Evolutionary conservation across 2,797 vertebrate genomes (phyloP).

Genomic region (Phoeniculus purpureus): DNA sequence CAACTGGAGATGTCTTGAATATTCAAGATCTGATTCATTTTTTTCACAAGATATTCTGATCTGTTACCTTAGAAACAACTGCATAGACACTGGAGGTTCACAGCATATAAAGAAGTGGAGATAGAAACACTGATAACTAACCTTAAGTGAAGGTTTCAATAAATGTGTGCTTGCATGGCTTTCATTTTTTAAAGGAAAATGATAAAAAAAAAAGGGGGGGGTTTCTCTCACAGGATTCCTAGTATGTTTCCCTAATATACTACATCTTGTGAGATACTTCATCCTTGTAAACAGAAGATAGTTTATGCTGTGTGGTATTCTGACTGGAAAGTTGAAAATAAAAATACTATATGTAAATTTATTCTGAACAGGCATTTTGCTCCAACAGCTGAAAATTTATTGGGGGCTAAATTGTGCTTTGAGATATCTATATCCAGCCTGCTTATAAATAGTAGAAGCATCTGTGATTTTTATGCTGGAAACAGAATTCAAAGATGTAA

Average conservation of each 20-base stretch:
- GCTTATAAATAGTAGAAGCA: neutral
- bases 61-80: conserved; percentile 76
- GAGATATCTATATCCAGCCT: neutral
- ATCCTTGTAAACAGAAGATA: neutral
- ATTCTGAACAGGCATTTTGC: neutral
- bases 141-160: conserved; percentile 22
- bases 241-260: neutral
- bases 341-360: neutral
- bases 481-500: neutral
- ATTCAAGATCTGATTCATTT: conserved; percentile 68
- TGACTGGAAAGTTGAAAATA: neutral
- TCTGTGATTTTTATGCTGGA: neutral
- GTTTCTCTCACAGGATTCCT: neutral
- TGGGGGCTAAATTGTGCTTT: neutral
- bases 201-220: neutral
- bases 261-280: neutral
- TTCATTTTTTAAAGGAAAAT: neutral
- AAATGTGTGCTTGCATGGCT: neutral
- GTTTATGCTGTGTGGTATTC: neutral
- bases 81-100: conserved; percentile 52
- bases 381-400: neutral
- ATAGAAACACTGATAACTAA: conserved; percentile 36
- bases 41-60: conserved; percentile 47
- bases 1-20: conserved; percentile 59
- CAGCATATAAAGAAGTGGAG: conserved; percentile 11